phyloP scores from a whole-genome alignment of 2,888 invertebrate species.

The Cordilura impudica region DNA sequence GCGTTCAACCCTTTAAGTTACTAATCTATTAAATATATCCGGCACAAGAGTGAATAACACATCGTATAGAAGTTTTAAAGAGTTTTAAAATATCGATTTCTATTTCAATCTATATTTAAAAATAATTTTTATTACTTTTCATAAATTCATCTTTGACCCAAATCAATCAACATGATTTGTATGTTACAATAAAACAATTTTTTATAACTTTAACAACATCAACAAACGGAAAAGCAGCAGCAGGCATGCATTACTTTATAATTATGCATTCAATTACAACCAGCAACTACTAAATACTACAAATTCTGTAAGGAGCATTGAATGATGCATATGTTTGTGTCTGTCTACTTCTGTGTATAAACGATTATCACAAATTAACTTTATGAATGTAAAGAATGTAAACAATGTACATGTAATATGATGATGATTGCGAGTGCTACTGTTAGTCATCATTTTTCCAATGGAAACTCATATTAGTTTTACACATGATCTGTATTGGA shows the following conservation, averaged over 20 bases:
- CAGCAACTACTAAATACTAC: constrained; percentile 43
- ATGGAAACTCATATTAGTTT: constrained; percentile 46
- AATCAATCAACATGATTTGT: constrained; percentile 59
- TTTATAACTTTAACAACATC: constrained; percentile 13
- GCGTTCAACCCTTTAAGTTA: too few species aligned
- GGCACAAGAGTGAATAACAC: too few species aligned
- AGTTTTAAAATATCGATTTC: background rate
- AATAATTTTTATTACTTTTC: constrained; percentile 23
- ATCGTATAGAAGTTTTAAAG: too few species aligned
- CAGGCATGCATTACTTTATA: constrained; percentile 31
- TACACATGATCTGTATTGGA: constrained; percentile 16
- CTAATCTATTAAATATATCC: too few species aligned
- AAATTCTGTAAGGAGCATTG: constrained; percentile 25
- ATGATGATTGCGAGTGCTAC: constrained; percentile 9
- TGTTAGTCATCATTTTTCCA: constrained; percentile 19
- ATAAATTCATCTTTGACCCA: constrained; percentile 52
- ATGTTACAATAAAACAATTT: constrained; percentile 12
- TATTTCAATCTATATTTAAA: background rate
- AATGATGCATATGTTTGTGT: constrained; percentile 13
- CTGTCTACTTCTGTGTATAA: constrained; percentile 10
- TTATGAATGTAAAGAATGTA: constrained; percentile 59
- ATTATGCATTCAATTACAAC: constrained; percentile 56
- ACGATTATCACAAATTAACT: constrained; percentile 57
- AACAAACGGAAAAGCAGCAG: background rate
- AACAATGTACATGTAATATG: constrained; percentile 53